Percentiles rank a stretch among this genome's conserved stretches.
phyloP scores from a whole-genome alignment of 2,113 vertebrate genomes.

The Lycaon pictus region DNA sequence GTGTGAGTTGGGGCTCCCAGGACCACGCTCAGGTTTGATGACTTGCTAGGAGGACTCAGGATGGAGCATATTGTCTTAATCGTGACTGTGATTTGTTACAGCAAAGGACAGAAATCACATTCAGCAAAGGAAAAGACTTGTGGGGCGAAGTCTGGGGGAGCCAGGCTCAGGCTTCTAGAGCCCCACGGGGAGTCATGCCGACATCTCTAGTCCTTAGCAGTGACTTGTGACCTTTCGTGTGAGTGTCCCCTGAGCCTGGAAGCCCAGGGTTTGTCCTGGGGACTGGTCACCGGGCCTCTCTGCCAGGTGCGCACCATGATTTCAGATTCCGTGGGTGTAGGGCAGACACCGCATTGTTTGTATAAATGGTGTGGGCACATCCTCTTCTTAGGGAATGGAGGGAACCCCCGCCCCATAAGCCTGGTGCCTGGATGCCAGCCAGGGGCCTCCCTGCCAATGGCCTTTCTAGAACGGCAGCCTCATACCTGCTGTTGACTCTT shows the following conservation, averaged over 20 bases:
- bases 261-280: too few relatives aligned
- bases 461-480: not conserved
- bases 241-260: not conserved
- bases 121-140: not conserved
- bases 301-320: fast-evolving
- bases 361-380: fast-evolving
- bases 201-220: fast-evolving
- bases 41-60: too few relatives aligned
- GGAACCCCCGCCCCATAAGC: not conserved
- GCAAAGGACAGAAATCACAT: fast-evolving
- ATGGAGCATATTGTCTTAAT: fast-evolving
- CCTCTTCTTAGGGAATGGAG: too few relatives aligned
- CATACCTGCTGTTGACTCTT: fast-evolving
- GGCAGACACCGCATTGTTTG: too few relatives aligned
- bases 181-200: not conserved
- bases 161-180: not conserved
- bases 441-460: not conserved
- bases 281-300: too few relatives aligned
- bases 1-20: not conserved
- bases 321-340: not conserved
- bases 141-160: fast-evolving
- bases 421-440: not conserved
- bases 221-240: fast-evolving
- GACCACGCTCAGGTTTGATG: fast-evolving
- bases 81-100: fast-evolving